Percentiles rank a stretch among this genome's conserved stretches.
Evolutionary conservation across 2,797 vertebrate genomes (phyloP).

Genomic region (Furcifer pardalis): DNA sequence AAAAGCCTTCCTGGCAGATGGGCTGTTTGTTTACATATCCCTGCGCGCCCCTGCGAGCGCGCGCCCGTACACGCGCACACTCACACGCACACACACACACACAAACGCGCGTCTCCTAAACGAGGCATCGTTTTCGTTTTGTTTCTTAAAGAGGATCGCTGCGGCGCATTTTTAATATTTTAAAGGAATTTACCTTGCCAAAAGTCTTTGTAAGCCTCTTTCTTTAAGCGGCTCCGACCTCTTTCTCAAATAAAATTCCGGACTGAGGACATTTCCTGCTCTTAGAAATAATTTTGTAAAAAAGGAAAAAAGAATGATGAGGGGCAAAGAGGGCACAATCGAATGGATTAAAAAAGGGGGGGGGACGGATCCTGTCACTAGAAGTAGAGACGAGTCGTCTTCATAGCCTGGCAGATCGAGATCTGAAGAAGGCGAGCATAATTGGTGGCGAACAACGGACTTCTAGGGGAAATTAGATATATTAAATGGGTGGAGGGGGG

Average conservation of each 20-base stretch:
- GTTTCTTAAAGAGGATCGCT: not conserved
- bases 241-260: constrained; percentile 70
- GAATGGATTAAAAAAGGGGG: no score
- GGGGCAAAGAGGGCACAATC: constrained; percentile 62
- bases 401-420: constrained; percentile 69
- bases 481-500: not conserved
- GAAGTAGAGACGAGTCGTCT: constrained; percentile 61
- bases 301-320: constrained; percentile 46
- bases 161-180: constrained; percentile 42
- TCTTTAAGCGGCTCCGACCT: constrained; percentile 64
- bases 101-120: not conserved
- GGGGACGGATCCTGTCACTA: constrained; percentile 63
- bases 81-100: no score
- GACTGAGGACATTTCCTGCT: constrained; percentile 54
- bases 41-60: no score
- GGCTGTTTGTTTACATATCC: not conserved
- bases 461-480: not conserved
- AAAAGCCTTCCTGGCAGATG: no score
- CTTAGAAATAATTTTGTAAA: constrained; percentile 44
- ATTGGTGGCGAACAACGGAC: not conserved
- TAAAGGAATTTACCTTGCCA: constrained; percentile 75
- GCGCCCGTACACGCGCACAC: no score
- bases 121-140: not conserved
- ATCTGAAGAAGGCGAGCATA: constrained; percentile 36
- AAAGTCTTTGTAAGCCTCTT: constrained; percentile 62